These are phyloP conservation scores for Chiloscyllium plagiosum DNA, from an alignment of 2,113 vertebrate species.

Conservation along the genomic window DNA sequence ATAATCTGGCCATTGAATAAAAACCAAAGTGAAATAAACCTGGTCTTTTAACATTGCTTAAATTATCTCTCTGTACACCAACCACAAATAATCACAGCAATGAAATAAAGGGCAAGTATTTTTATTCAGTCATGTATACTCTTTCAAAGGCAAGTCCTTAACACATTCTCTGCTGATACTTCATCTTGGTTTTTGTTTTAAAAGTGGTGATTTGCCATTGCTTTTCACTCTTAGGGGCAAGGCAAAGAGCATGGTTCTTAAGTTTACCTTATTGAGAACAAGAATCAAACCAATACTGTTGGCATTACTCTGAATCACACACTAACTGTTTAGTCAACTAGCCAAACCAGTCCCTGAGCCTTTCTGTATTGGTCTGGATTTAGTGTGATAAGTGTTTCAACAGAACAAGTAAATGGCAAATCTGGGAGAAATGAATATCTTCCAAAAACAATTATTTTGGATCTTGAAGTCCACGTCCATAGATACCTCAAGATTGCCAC, in stretches of 20 bases:
- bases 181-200: background rate
- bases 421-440: background rate
- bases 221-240: background rate
- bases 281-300: background rate
- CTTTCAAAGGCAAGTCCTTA: background rate
- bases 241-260: background rate
- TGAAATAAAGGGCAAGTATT: background rate
- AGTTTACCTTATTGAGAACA: background rate
- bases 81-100: background rate
- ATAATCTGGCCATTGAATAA: background rate
- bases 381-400: background rate
- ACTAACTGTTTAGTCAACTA: background rate
- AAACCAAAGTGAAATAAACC: background rate
- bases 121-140: background rate
- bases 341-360: background rate
- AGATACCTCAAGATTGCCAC: too few species aligned
- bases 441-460: too few species aligned
- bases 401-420: background rate
- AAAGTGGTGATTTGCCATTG: background rate
- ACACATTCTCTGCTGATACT: background rate
- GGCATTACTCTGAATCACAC: too few species aligned
- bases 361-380: background rate
- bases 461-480: too few species aligned
- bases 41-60: background rate
- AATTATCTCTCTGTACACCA: background rate